Conservation (phyloP, 2,113 vertebrate genomes). For the Sinosuthora webbiana region DNA sequence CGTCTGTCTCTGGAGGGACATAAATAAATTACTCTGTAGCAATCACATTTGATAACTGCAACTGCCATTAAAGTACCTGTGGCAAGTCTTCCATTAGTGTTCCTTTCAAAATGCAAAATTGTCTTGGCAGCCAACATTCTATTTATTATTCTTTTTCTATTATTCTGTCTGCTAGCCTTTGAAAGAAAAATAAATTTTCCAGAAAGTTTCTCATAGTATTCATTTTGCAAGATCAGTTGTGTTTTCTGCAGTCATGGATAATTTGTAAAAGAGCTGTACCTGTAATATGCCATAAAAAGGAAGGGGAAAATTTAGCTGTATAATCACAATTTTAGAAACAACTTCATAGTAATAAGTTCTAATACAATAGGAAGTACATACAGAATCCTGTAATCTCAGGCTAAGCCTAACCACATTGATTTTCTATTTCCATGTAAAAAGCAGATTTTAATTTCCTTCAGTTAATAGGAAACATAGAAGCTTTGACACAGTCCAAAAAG, state of each 20-base stretch:
- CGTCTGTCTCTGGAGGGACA: constrained; percentile 29
- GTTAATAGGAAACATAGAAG: background rate
- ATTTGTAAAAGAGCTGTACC: constrained; percentile 13
- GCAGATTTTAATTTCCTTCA: constrained; percentile 53
- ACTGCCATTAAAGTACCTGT: constrained; percentile 18
- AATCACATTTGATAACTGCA: constrained; percentile 25
- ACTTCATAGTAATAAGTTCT: constrained; percentile 42
- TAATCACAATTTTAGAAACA: constrained; percentile 24
- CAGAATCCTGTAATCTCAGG: constrained; percentile 31
- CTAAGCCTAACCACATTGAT: constrained; percentile 30
- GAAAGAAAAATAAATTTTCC: constrained; percentile 25
- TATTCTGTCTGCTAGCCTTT: constrained; percentile 6
- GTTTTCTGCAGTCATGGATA: background rate
- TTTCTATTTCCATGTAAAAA: constrained; percentile 38
- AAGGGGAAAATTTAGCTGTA: background rate
- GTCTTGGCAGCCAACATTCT: background rate
- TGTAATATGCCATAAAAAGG: background rate
- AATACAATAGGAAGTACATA: constrained; percentile 1
- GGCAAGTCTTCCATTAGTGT: constrained; percentile 22
- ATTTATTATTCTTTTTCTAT: constrained; percentile 21
- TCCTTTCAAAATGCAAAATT: constrained; percentile 53
- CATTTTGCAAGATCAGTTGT: background rate
- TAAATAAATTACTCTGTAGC: constrained; percentile 36
- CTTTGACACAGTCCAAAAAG: constrained; percentile 38
- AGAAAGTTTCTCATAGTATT: background rate